Evolutionary conservation across 2,113 vertebrate species (phyloP).

Genomic region (Cheirogaleus medius): DNA sequence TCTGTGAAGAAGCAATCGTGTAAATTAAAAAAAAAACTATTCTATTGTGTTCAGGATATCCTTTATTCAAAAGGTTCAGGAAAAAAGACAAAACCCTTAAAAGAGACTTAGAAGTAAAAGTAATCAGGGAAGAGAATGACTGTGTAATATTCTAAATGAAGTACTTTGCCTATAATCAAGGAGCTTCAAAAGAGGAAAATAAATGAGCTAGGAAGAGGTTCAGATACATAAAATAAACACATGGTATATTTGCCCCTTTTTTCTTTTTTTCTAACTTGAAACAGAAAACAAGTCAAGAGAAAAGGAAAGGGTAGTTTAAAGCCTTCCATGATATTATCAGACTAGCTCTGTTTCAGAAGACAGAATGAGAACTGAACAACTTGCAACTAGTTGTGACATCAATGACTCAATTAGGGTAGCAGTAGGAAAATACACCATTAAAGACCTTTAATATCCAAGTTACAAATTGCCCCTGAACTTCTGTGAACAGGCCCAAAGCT

Average conservation of each 20-base stretch:
- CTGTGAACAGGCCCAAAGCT: neutral
- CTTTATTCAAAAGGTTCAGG: neutral
- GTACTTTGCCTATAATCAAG: neutral
- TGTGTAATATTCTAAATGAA: neutral
- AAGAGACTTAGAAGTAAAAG: neutral
- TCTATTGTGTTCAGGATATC: neutral
- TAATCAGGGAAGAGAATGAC: neutral
- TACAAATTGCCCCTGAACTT: slow-evolving; percentile 26
- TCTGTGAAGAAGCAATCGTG: neutral
- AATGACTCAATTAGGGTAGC: neutral
- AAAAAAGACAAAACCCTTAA: neutral
- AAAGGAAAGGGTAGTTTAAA: neutral
- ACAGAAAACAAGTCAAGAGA: neutral
- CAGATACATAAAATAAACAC: slow-evolving; percentile 8
- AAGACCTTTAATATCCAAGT: neutral
- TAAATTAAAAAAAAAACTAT: neutral
- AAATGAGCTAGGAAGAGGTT: neutral
- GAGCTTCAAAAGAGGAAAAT: slow-evolving; percentile 27
- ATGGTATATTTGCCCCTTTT: neutral
- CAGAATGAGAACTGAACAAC: neutral
- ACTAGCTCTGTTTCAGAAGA: slow-evolving; percentile 19
- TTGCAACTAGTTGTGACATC: neutral
- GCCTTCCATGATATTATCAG: slow-evolving; percentile 19
- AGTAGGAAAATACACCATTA: neutral
- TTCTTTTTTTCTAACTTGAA: neutral